phyloP scores from a whole-genome alignment of 2,797 vertebrate genomes.

The Dallia pectoralis region DNA sequence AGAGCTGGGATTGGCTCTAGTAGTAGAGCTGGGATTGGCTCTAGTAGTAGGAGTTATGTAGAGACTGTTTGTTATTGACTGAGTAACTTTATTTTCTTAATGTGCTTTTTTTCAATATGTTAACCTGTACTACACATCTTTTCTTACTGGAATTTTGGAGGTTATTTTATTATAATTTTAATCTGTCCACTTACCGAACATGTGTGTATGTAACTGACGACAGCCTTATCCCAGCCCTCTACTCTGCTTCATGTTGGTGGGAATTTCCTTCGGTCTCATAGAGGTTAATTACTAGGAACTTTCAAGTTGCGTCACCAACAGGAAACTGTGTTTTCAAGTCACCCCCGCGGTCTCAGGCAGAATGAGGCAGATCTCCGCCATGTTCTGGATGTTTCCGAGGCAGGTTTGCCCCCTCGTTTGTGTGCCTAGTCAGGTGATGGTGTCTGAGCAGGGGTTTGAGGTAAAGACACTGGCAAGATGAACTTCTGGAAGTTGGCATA shows the following conservation, averaged over 20 bases:
- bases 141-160: not conserved
- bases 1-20: no score
- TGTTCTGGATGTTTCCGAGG: not conserved
- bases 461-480: not conserved
- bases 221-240: not conserved
- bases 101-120: not conserved
- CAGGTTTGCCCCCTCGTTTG: not conserved
- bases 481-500: not conserved
- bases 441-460: not conserved
- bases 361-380: not conserved
- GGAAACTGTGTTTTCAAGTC: constrained; percentile 44
- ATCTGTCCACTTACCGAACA: not conserved
- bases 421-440: not conserved
- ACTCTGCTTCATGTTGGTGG: constrained; percentile 55
- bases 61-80: not conserved
- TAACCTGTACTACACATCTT: not conserved
- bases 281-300: constrained; percentile 61
- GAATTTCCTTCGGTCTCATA: constrained; percentile 69
- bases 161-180: not conserved
- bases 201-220: not conserved
- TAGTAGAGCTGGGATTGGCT: no score
- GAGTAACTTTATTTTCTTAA: not conserved
- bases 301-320: constrained; percentile 43
- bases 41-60: no score
- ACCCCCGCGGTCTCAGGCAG: constrained; percentile 17